Conservation (phyloP, 2,797 vertebrate genomes). For the Sebastes vulpes region DNA sequence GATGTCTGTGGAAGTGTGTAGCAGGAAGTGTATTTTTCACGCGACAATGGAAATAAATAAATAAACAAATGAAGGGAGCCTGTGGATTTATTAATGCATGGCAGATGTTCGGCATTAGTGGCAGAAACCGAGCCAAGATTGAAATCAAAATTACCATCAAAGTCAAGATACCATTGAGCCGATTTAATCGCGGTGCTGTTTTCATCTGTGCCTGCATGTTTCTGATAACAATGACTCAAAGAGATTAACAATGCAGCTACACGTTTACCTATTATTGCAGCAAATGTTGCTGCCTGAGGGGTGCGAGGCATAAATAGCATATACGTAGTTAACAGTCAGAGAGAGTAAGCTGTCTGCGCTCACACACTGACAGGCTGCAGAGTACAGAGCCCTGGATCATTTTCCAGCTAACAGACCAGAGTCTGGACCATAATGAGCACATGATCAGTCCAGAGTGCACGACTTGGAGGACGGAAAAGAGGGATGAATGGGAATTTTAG, state of each 20-base stretch:
- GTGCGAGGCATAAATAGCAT: constrained; percentile 23
- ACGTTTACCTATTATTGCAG: constrained; percentile 47
- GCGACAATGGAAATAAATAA: constrained; percentile 52
- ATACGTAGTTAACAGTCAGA: constrained; percentile 52
- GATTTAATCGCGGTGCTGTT: constrained; percentile 36
- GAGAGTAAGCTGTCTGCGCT: constrained; percentile 42
- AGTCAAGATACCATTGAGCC: constrained; percentile 32
- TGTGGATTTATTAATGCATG: constrained; percentile 69
- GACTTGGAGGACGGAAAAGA: background rate
- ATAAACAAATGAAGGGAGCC: constrained; percentile 58
- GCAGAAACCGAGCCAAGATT: constrained; percentile 43
- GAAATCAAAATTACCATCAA: constrained; percentile 57
- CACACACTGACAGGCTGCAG: constrained; percentile 35
- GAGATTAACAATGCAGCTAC: constrained; percentile 47
- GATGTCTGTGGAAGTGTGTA: constrained; percentile 54
- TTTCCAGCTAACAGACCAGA: constrained; percentile 63
- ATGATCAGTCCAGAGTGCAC: constrained; percentile 46
- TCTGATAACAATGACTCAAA: constrained; percentile 64
- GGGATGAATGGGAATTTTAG: constrained; percentile 43
- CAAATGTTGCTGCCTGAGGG: constrained; percentile 40
- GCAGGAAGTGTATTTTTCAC: constrained; percentile 29
- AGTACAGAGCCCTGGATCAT: constrained; percentile 46
- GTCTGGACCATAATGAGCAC: constrained; percentile 57
- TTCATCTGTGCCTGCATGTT: constrained; percentile 55
- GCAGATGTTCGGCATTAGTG: constrained; percentile 73